Conservation (phyloP, 2,797 vertebrate genomes). For the Borostomias antarcticus region DNA sequence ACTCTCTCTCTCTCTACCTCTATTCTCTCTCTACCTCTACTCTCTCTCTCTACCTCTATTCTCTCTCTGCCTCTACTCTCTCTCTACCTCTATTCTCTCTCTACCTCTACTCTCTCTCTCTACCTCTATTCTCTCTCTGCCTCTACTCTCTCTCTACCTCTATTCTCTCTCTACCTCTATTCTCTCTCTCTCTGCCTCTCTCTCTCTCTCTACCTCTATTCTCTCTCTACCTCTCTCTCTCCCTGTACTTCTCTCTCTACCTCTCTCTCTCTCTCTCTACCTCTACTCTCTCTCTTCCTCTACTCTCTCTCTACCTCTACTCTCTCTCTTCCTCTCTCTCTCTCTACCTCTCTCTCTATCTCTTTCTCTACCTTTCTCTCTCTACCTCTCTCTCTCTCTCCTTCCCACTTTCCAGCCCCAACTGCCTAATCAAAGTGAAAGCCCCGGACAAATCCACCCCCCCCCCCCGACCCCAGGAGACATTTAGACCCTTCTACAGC, state of each 20-base stretch:
- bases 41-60: neutral
- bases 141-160: neutral
- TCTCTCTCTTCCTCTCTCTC: neutral
- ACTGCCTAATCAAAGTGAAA: conserved; percentile 96
- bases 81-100: neutral
- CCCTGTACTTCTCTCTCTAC: neutral
- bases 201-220: conserved; percentile 71
- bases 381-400: too few relatives aligned
- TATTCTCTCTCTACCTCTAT: neutral
- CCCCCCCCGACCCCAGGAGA: conserved; percentile 87
- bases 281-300: too few relatives aligned
- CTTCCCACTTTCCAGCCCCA: conserved; percentile 80
- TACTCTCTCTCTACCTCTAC: neutral
- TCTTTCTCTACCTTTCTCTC: neutral
- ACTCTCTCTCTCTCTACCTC: too few relatives aligned
- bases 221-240: conserved; percentile 6
- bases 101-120: neutral
- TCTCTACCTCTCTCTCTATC: neutral
- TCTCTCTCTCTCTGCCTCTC: too few relatives aligned
- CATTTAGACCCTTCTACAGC: conserved; percentile 61
- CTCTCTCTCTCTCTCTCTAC: conserved; percentile 9
- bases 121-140: too few relatives aligned
- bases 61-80: too few relatives aligned
- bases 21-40: neutral
- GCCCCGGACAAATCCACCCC: conserved; percentile 91